Conservation (phyloP, 2,113 vertebrate species). For the Lophotis ruficrista region DNA sequence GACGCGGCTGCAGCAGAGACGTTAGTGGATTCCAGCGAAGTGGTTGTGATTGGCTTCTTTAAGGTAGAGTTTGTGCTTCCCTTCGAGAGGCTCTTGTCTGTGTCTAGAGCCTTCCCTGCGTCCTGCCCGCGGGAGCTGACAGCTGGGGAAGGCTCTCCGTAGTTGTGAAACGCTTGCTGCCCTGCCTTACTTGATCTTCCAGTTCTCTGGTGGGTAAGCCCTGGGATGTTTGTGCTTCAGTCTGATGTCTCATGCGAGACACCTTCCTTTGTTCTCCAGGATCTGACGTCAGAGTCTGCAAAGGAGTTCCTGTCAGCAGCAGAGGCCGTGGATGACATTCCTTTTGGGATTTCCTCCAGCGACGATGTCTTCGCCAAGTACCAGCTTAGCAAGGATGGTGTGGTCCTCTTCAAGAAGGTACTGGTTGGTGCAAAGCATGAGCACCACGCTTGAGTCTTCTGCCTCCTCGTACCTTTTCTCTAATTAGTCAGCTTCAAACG, state of each 20-base stretch:
- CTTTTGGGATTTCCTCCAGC: conserved; percentile 86
- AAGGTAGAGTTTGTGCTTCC: conserved; percentile 79
- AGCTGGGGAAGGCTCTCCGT: not conserved
- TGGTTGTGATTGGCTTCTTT: conserved; percentile 93
- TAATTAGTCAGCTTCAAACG: accelerated
- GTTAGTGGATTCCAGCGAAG: conserved; percentile 87
- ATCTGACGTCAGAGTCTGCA: conserved; percentile 79
- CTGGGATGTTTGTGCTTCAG: not conserved
- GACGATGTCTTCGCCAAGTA: conserved; percentile 85
- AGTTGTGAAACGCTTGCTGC: not conserved
- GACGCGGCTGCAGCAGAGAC: conserved; percentile 78
- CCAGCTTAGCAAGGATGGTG: conserved; percentile 82
- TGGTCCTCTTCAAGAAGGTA: conserved; percentile 98
- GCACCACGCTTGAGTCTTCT: not conserved
- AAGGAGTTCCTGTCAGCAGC: conserved; percentile 88
- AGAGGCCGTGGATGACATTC: conserved; percentile 90
- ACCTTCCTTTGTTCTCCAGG: conserved; percentile 66
- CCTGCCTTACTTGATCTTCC: not conserved
- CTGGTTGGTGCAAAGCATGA: not conserved
- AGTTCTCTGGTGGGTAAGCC: not conserved
- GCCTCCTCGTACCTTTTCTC: not conserved
- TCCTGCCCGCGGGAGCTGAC: not conserved
- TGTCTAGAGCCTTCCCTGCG: not conserved
- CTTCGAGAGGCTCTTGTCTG: not conserved
- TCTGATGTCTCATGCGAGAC: not conserved